phyloP scores from a whole-genome alignment of 2,888 invertebrate species.

The Operophtera brumata region DNA sequence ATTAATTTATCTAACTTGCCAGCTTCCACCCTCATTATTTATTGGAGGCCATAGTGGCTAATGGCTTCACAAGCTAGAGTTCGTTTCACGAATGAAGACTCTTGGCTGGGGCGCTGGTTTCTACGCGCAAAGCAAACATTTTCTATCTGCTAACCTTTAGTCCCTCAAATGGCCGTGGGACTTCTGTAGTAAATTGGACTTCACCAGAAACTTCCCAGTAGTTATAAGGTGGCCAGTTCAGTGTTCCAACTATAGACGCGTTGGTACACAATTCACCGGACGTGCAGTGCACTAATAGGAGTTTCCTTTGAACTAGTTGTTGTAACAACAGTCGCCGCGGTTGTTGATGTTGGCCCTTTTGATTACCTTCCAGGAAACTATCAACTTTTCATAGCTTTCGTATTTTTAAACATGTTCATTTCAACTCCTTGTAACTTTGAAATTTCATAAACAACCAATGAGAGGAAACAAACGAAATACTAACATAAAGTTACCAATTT shows the following conservation, averaged over 20 bases:
- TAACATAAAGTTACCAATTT: not conserved
- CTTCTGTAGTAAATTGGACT: no score
- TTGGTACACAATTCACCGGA: conserved; percentile 61
- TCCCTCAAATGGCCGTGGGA: no score
- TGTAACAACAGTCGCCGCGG: conserved; percentile 46
- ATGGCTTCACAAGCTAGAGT: no score
- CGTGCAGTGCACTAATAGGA: conserved; percentile 64
- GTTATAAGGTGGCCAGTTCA: conserved; percentile 13
- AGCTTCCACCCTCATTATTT: not conserved
- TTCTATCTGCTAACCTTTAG: no score
- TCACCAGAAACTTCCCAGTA: not conserved
- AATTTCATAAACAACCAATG: conserved; percentile 1
- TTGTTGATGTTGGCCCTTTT: conserved; percentile 51
- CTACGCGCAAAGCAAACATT: no score
- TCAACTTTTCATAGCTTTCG: conserved; percentile 37
- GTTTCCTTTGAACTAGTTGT: conserved; percentile 72
- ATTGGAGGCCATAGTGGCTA: not conserved
- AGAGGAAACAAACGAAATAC: not conserved
- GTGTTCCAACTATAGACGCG: conserved; percentile 53
- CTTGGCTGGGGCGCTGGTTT: no score
- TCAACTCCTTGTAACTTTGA: conserved; percentile 2
- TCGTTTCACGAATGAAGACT: no score
- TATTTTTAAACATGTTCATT: conserved; percentile 13
- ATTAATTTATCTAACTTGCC: not conserved
- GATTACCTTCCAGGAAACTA: conserved; percentile 49